Conservation (phyloP, 2,888 invertebrate genomes). For the Mechanitis messenoides region DNA sequence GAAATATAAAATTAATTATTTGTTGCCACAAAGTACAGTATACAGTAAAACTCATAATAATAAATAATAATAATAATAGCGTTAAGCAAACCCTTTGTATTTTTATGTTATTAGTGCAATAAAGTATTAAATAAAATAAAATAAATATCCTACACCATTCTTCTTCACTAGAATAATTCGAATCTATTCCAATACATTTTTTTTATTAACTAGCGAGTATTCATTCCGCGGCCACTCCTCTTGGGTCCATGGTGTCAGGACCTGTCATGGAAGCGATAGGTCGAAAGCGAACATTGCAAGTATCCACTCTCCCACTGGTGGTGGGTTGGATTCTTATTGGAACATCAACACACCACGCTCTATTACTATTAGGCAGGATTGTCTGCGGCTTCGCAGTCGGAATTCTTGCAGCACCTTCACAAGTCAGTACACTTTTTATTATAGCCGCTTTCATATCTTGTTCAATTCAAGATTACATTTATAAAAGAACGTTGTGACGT, state of each 20-base stretch:
- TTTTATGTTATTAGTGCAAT: too few relatives aligned
- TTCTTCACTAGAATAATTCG: too few relatives aligned
- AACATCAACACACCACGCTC: conserved; percentile 72
- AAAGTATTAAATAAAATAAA: too few relatives aligned
- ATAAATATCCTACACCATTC: too few relatives aligned
- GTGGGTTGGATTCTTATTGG: conserved; percentile 83
- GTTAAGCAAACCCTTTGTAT: too few relatives aligned
- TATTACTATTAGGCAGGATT: conserved; percentile 80
- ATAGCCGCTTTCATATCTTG: neutral
- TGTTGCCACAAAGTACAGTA: too few relatives aligned
- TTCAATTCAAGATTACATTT: too few relatives aligned
- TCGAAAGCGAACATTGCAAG: conserved; percentile 79
- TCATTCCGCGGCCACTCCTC: conserved; percentile 85
- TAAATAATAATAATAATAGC: too few relatives aligned
- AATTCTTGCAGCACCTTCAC: conserved; percentile 83
- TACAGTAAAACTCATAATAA: too few relatives aligned
- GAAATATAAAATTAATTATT: too few relatives aligned
- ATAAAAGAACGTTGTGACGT: too few relatives aligned
- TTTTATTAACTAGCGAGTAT: conserved; percentile 78
- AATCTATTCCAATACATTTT: too few relatives aligned
- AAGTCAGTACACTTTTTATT: conserved; percentile 65
- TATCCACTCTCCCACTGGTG: conserved; percentile 80
- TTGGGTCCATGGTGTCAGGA: conserved; percentile 84
- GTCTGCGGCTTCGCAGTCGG: conserved; percentile 85
- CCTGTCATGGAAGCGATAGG: conserved; percentile 83